A percentile compares a stretch with the other conserved stretches of the same genome.
Conservation (phyloP, 2,888 invertebrate species). For the Polia nebulosa region DNA sequence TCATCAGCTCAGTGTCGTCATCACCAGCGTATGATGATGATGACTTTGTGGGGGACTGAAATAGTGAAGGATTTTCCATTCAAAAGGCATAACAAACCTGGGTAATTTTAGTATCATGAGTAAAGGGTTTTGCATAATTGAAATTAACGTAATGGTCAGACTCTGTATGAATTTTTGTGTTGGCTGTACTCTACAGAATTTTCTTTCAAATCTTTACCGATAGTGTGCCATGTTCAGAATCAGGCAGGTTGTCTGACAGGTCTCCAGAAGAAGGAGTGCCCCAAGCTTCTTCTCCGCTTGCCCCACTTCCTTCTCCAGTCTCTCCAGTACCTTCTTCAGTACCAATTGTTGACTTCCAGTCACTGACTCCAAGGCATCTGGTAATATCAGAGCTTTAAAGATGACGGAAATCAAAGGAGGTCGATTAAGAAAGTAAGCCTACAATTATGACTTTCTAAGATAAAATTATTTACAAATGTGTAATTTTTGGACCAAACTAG, state of each 20-base stretch:
- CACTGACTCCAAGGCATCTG: conserved; percentile 90
- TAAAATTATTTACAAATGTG: not conserved
- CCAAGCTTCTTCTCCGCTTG: conserved; percentile 97
- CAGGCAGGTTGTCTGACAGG: conserved; percentile 94
- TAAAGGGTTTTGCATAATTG: too few species aligned
- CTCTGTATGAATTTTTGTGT: too few species aligned
- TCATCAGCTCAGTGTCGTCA: conserved; percentile 95
- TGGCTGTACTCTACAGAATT: not conserved
- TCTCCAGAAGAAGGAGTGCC: conserved; percentile 97
- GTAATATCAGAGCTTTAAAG: conserved; percentile 11
- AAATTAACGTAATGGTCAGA: too few species aligned
- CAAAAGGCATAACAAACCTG: conserved; percentile 67
- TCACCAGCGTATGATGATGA: conserved; percentile 93
- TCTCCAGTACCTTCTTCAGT: conserved; percentile 92
- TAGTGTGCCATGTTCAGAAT: conserved; percentile 93
- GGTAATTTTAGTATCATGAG: not conserved
- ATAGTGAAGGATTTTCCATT: conserved; percentile 73
- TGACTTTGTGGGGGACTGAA: conserved; percentile 92
- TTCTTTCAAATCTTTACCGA: conserved; percentile 79
- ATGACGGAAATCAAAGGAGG: not conserved
- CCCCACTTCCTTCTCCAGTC: conserved; percentile 95
- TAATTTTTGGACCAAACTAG: conserved; percentile 20
- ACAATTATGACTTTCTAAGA: not conserved
- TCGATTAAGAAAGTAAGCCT: not conserved
- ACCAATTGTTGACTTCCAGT: conserved; percentile 89